phyloP scores from a whole-genome alignment of 1,140 invertebrate genomes.

The Calephelis virginiensis region DNA sequence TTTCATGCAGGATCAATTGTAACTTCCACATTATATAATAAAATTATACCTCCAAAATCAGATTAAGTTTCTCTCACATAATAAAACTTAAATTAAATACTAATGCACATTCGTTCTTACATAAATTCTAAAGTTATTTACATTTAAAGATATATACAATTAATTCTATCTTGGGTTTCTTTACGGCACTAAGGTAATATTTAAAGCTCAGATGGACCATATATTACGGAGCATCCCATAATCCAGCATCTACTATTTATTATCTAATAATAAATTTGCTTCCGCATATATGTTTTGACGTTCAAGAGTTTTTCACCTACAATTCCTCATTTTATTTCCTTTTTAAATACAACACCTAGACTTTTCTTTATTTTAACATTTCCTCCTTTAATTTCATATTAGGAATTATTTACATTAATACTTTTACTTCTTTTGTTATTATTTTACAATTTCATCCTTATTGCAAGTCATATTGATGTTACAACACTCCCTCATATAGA shows the following conservation, averaged over 20 bases:
- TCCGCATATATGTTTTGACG: too few relatives aligned
- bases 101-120: neutral
- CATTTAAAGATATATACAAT: conserved; percentile 24
- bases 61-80: neutral
- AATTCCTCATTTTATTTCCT: too few relatives aligned
- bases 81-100: neutral
- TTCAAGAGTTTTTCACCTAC: too few relatives aligned
- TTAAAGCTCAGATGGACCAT: conserved; percentile 34
- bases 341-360: too few relatives aligned
- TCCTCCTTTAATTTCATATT: too few relatives aligned
- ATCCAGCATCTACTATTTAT: neutral
- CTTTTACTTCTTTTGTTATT: too few relatives aligned
- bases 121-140: conserved; percentile 19
- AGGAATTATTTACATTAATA: too few relatives aligned
- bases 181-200: conserved; percentile 33
- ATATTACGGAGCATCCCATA: neutral
- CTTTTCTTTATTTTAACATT: too few relatives aligned
- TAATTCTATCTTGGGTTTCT: conserved; percentile 30
- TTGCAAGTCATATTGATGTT: neutral
- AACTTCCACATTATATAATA: too few relatives aligned
- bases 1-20: too few relatives aligned
- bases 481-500: neutral
- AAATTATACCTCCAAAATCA: neutral
- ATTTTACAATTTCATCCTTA: too few relatives aligned
- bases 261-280: neutral